phyloP scores from a whole-genome alignment of 1,140 invertebrate species.

The Ruditapes philippinarum region DNA sequence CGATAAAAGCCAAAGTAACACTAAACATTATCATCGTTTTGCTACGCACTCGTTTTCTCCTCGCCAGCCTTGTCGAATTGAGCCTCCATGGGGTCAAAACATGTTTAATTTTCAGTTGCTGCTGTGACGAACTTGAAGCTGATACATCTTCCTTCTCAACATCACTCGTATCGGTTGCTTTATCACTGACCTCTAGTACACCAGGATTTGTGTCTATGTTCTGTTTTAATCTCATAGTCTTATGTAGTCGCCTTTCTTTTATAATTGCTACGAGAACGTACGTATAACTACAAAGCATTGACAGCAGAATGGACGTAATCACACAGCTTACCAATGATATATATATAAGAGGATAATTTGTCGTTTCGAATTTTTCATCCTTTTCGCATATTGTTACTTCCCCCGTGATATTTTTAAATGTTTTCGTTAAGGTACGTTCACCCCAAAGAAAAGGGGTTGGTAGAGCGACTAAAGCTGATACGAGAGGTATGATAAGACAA shows the following conservation, averaged over 20 bases:
- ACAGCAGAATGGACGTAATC: background rate
- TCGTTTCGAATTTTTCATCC: slow-evolving; percentile 3
- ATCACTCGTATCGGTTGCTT: background rate
- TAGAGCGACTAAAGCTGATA: background rate
- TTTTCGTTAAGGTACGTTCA: background rate
- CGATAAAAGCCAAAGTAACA: background rate
- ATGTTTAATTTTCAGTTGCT: background rate
- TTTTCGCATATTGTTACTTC: slow-evolving; percentile 50
- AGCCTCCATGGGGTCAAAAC: no score
- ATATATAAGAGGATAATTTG: slow-evolving; percentile 20
- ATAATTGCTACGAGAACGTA: background rate
- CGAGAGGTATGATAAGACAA: background rate
- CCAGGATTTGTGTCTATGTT: background rate
- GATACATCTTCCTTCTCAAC: background rate
- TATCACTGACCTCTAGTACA: background rate
- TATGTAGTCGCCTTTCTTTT: no score
- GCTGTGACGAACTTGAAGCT: background rate
- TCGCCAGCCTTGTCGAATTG: background rate
- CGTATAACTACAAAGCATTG: slow-evolving; percentile 18
- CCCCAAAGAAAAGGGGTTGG: slow-evolving; percentile 43
- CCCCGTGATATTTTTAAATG: background rate
- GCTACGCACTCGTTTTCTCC: background rate
- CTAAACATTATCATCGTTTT: slow-evolving; percentile 42
- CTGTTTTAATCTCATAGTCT: no score
- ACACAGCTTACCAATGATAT: background rate